A percentile compares a stretch with the other conserved stretches of the same genome.
phyloP scores from a whole-genome alignment of 1,140 invertebrate species.

The Papilio helenus region DNA sequence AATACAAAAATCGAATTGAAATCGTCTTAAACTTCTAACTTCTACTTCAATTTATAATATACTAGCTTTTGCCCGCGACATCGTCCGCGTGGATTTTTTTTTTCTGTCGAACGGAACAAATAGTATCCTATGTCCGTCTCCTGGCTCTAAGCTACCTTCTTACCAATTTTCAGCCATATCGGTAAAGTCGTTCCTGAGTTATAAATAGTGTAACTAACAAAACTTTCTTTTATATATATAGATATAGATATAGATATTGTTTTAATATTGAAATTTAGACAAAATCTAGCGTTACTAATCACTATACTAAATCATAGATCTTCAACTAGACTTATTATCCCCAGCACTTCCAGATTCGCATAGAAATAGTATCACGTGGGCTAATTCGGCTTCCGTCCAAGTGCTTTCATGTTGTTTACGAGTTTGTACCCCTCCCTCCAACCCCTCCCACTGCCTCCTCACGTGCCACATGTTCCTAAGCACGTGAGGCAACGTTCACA shows the following conservation, averaged over 20 bases:
- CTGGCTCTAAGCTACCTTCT: too few relatives aligned
- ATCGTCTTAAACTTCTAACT: too few relatives aligned
- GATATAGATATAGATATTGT: too few relatives aligned
- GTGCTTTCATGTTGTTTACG: constrained; percentile 4
- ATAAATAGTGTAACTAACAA: too few relatives aligned
- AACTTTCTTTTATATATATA: too few relatives aligned
- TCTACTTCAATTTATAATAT: too few relatives aligned
- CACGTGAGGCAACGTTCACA: not conserved
- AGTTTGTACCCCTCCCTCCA: not conserved
- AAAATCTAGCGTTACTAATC: not conserved
- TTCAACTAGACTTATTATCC: not conserved
- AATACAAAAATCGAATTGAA: not conserved
- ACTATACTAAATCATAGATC: not conserved
- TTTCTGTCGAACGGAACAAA: too few relatives aligned
- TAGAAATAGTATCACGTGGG: constrained; percentile 41
- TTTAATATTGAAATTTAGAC: not conserved
- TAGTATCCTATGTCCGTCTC: too few relatives aligned
- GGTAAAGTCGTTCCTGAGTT: too few relatives aligned
- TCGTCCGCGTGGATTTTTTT: too few relatives aligned
- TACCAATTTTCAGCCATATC: too few relatives aligned
- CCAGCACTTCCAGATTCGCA: not conserved
- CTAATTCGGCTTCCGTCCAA: constrained; percentile 32
- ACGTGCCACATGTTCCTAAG: constrained; percentile 1
- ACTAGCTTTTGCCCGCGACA: too few relatives aligned
- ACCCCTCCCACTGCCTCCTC: not conserved